These are phyloP conservation scores for Hirtodrosophila duncani DNA, from an alignment of 2,888 invertebrate species.

Conservation along the genomic window DNA sequence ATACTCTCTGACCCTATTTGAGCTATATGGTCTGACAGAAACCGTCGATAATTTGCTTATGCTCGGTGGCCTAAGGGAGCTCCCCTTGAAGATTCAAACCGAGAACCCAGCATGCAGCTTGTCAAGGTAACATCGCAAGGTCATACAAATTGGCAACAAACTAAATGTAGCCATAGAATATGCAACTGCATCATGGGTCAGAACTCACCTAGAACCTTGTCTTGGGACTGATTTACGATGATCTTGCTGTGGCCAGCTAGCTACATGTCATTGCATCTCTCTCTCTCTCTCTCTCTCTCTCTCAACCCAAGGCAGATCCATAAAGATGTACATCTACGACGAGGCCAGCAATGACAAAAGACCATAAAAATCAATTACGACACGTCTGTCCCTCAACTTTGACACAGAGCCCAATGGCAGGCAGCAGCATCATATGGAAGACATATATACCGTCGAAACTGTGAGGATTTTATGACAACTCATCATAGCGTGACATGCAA, in stretches of 20 bases:
- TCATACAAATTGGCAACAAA: slow-evolving; percentile 58
- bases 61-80: slow-evolving; percentile 40
- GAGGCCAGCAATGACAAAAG: slow-evolving; percentile 44
- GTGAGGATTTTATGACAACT: slow-evolving; percentile 74
- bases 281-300: no score
- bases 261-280: no score
- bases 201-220: slow-evolving; percentile 11
- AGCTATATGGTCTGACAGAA: slow-evolving; percentile 13
- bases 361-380: slow-evolving; percentile 73
- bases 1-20: slow-evolving; percentile 15
- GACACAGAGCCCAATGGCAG: slow-evolving; percentile 37
- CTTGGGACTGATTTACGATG: slow-evolving; percentile 55
- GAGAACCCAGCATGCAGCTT: slow-evolving; percentile 45
- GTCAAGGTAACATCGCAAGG: slow-evolving; percentile 10
- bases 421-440: neutral
- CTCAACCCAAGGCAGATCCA: slow-evolving; percentile 9
- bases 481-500: slow-evolving; percentile 71
- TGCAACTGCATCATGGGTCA: slow-evolving; percentile 1
- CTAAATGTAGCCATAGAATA: slow-evolving; percentile 19
- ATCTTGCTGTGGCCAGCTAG: no score
- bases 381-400: slow-evolving; percentile 69
- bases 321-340: slow-evolving; percentile 17
- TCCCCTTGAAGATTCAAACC: slow-evolving; percentile 4
- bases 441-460: slow-evolving; percentile 21
- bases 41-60: slow-evolving; percentile 66